phyloP scores from a whole-genome alignment of 2,113 vertebrate species.

The Corvus hawaiiensis region DNA sequence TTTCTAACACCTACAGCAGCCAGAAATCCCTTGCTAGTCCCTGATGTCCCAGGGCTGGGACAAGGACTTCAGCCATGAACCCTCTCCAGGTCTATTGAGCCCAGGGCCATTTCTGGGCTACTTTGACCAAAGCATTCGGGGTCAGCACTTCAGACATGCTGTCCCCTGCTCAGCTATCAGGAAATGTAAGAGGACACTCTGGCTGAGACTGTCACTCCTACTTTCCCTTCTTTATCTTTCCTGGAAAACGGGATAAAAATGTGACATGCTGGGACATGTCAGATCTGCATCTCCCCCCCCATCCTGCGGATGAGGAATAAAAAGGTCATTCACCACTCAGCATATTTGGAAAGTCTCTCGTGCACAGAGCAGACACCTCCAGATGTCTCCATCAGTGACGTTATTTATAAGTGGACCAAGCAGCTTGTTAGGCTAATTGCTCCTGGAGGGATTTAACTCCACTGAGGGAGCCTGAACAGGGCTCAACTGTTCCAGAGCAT shows the following conservation, averaged over 20 bases:
- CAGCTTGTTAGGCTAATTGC: constrained; percentile 47
- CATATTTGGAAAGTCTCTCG: background rate
- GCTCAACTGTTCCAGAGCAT: constrained; percentile 11
- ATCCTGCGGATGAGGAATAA: background rate
- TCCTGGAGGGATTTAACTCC: constrained; percentile 35
- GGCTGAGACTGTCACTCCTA: background rate
- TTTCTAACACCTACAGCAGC: background rate
- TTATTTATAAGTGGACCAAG: constrained; percentile 56
- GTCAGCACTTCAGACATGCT: background rate
- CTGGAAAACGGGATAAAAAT: background rate
- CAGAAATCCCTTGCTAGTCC: background rate
- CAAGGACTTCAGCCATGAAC: background rate
- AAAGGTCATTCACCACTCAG: background rate
- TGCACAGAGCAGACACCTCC: constrained; percentile 20
- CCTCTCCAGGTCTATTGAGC: background rate
- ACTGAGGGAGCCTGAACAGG: background rate
- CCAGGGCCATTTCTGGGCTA: background rate
- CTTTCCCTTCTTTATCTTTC: background rate
- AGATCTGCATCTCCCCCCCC: background rate
- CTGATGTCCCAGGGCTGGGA: background rate
- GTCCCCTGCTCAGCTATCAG: background rate
- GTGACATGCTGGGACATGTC: background rate
- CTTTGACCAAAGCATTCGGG: background rate
- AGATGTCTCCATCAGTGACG: background rate
- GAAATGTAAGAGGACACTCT: background rate